phyloP scores from a whole-genome alignment of 2,888 invertebrate species.

The Cynaeus angustus region DNA sequence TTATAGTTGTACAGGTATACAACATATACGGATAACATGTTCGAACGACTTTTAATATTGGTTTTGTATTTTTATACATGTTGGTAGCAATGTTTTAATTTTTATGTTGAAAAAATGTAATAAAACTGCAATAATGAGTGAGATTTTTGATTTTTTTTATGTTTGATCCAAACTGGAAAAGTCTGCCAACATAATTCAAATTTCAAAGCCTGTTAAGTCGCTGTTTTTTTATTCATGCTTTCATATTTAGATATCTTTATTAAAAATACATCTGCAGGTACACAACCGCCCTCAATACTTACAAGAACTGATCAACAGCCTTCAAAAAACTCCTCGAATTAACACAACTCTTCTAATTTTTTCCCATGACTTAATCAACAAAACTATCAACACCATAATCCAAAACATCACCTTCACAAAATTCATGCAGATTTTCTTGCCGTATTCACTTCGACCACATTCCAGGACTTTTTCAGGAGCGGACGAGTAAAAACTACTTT shows the following conservation, averaged over 20 bases:
- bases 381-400: slow-evolving; percentile 74
- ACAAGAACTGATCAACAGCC: slow-evolving; percentile 73
- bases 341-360: slow-evolving; percentile 75
- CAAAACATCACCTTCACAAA: slow-evolving; percentile 74
- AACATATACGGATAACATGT: not conserved
- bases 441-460: slow-evolving; percentile 76
- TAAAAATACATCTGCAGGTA: slow-evolving; percentile 73
- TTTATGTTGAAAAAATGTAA: too few relatives aligned
- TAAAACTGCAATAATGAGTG: too few relatives aligned
- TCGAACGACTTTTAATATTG: too few relatives aligned
- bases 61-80: too few relatives aligned
- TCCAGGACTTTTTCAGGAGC: slow-evolving; percentile 75
- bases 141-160: too few relatives aligned
- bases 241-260: too few relatives aligned
- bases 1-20: not conserved
- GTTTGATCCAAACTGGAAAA: too few relatives aligned
- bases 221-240: too few relatives aligned
- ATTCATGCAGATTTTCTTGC: slow-evolving; percentile 79
- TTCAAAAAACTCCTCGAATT: slow-evolving; percentile 73
- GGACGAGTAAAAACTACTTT: slow-evolving; percentile 58
- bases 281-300: slow-evolving; percentile 76
- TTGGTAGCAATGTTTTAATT: too few relatives aligned
- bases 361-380: slow-evolving; percentile 76
- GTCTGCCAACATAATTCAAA: too few relatives aligned
- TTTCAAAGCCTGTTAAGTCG: too few relatives aligned